Conservation (phyloP, 2,888 invertebrate species). For the Myathropa florea region DNA sequence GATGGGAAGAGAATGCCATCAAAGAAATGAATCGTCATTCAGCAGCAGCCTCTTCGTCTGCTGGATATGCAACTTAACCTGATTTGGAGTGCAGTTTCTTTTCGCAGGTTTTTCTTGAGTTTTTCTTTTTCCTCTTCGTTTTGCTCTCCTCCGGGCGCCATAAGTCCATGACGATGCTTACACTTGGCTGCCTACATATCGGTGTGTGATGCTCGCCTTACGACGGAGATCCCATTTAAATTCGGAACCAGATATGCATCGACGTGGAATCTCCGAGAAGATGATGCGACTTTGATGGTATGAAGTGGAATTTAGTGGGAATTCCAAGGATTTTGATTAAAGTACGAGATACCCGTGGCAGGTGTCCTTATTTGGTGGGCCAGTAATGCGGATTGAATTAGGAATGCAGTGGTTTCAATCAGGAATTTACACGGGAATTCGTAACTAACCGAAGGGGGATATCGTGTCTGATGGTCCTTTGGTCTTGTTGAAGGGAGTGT, state of each 20-base stretch:
- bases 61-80: slow-evolving; percentile 44
- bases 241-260: slow-evolving; percentile 38
- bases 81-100: slow-evolving; percentile 35
- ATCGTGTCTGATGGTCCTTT: not conserved
- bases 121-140: not conserved
- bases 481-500: not conserved
- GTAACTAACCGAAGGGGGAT: not conserved
- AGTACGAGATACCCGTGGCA: not conserved
- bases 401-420: not conserved
- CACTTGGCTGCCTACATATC: slow-evolving; percentile 11
- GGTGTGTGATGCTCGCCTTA: slow-evolving; percentile 4
- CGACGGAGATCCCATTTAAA: slow-evolving; percentile 40
- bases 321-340: not conserved
- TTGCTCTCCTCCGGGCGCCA: slow-evolving; percentile 2
- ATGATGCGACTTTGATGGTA: not conserved
- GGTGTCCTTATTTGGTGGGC: not conserved
- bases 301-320: not conserved
- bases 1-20: slow-evolving; percentile 16
- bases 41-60: not conserved
- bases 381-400: not conserved
- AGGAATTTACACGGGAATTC: not conserved
- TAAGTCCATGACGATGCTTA: slow-evolving; percentile 30
- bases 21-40: slow-evolving; percentile 22
- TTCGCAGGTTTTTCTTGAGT: slow-evolving; percentile 19
- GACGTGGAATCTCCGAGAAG: not conserved